Conservation (phyloP, 2,113 vertebrate species). For the Pelecanoides urinatrix region DNA sequence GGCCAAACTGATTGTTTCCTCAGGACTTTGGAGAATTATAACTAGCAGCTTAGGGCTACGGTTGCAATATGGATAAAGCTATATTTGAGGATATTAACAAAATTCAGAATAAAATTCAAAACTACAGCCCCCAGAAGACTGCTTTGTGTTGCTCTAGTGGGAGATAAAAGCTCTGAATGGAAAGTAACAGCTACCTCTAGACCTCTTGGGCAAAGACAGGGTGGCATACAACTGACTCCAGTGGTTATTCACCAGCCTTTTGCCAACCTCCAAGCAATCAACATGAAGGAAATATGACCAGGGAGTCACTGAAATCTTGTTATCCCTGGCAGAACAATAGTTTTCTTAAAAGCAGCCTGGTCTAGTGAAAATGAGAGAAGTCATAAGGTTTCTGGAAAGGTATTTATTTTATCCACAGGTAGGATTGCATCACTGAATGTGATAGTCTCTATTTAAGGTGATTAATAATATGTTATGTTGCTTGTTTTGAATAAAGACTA, state of each 20-base stretch:
- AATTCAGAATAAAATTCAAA: neutral
- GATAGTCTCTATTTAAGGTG: conserved; percentile 38
- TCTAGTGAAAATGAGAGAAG: neutral
- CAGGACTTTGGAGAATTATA: neutral
- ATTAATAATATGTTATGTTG: conserved; percentile 36
- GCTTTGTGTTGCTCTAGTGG: neutral
- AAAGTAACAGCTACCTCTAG: neutral
- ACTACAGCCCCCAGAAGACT: neutral
- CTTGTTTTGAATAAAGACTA: conserved; percentile 32
- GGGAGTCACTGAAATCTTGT: neutral
- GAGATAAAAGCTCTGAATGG: neutral
- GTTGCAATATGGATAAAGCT: neutral
- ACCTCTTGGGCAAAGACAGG: neutral
- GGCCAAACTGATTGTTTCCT: neutral
- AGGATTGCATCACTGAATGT: neutral
- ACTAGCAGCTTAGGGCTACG: neutral
- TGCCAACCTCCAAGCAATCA: neutral
- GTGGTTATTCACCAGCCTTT: neutral
- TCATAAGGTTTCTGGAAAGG: conserved; percentile 21
- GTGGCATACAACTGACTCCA: neutral
- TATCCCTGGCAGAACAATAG: neutral
- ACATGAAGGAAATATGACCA: neutral
- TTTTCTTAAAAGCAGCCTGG: neutral
- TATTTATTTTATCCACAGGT: conserved; percentile 31
- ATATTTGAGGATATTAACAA: neutral